Evolutionary conservation across 2,888 invertebrate species (phyloP).

Genomic region (Tipula vernalis): DNA sequence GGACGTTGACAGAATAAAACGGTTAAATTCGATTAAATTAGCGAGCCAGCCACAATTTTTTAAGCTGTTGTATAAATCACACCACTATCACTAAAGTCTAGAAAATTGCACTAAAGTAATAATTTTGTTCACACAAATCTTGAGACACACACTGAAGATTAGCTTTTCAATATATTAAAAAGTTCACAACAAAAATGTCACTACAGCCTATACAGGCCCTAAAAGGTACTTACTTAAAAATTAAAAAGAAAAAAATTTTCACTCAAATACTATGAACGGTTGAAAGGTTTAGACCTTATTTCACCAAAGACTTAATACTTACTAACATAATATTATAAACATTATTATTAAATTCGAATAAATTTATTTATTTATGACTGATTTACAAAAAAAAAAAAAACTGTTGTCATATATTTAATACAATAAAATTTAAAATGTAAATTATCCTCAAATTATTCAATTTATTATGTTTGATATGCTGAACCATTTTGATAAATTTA

Average conservation of each 20-base stretch:
- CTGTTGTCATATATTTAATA: not conserved
- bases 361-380: not conserved
- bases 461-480: not conserved
- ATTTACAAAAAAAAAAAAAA: not conserved
- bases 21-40: too few relatives aligned
- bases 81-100: too few relatives aligned
- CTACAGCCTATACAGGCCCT: not conserved
- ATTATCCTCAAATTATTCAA: not conserved
- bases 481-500: not conserved
- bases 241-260: not conserved
- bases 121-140: too few relatives aligned
- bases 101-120: too few relatives aligned
- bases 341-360: not conserved
- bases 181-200: not conserved
- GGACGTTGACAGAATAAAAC: too few relatives aligned
- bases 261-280: not conserved
- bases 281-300: not conserved
- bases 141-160: not conserved
- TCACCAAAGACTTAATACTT: not conserved
- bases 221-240: not conserved
- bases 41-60: too few relatives aligned
- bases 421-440: not conserved
- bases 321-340: not conserved
- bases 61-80: too few relatives aligned
- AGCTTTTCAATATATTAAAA: not conserved